Conservation (phyloP, 2,888 invertebrate species). For the Latrodectus hesperus region DNA sequence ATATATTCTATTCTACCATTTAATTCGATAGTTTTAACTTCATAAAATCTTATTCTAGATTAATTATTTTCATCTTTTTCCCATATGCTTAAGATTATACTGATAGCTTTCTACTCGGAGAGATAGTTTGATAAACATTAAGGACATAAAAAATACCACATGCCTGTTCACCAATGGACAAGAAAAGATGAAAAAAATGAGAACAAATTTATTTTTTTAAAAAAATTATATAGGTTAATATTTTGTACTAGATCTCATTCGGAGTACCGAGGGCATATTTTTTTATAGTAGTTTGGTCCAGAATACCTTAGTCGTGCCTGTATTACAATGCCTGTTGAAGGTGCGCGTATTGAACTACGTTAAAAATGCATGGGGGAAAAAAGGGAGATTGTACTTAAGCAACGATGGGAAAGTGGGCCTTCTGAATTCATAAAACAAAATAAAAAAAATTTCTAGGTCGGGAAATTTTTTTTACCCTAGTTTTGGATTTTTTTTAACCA, state of each 20-base stretch:
- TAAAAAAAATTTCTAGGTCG: slow-evolving; percentile 42
- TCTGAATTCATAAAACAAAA: not conserved
- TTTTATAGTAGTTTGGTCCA: not conserved
- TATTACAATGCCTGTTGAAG: not conserved
- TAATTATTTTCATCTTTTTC: no score
- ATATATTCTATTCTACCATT: no score
- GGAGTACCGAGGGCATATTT: not conserved
- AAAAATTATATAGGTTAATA: not conserved
- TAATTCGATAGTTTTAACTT: no score
- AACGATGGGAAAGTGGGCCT: slow-evolving; percentile 43
- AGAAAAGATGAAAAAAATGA: not conserved
- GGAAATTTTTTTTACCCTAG: slow-evolving; percentile 6
- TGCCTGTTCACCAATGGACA: not conserved
- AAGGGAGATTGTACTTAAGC: slow-evolving; percentile 7
- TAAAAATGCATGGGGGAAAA: not conserved
- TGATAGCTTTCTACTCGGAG: no score
- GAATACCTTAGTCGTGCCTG: not conserved
- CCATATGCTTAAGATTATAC: no score
- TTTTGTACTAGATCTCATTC: not conserved
- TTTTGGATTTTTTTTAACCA: not conserved
- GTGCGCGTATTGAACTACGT: not conserved
- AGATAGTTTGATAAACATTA: no score
- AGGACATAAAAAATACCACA: not conserved
- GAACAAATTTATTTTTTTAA: not conserved
- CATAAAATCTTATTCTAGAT: no score